A percentile compares a stretch with the other conserved stretches of the same genome.
Conservation (phyloP, 2,888 invertebrate species). For the Morpho achilles region DNA sequence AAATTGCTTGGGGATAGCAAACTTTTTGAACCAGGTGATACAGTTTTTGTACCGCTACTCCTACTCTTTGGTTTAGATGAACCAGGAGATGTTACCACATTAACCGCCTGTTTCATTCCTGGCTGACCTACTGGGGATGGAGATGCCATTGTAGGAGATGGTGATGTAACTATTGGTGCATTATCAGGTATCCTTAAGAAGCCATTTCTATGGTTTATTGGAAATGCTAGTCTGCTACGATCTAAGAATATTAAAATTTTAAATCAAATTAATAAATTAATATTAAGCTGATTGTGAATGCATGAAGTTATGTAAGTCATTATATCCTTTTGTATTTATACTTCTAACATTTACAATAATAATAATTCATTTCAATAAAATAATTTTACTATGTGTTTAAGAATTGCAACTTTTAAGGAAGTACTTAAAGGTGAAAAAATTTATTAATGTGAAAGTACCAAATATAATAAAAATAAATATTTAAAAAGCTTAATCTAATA, state of each 20-base stretch:
- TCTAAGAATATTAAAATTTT: conserved; percentile 38
- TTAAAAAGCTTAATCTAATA: too few species aligned
- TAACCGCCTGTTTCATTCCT: conserved; percentile 37
- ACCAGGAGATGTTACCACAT: conserved; percentile 39
- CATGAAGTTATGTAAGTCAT: too few species aligned
- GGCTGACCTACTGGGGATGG: conserved; percentile 38
- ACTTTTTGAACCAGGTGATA: conserved; percentile 37
- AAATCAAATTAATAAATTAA: conserved; percentile 5
- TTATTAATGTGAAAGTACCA: too few species aligned
- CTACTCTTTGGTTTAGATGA: conserved; percentile 44
- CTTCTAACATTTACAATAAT: too few species aligned
- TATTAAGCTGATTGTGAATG: too few species aligned
- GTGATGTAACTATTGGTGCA: conserved; percentile 46
- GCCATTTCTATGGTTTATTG: conserved; percentile 36
- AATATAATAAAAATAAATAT: too few species aligned
- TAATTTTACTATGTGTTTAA: too few species aligned
- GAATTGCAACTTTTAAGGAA: too few species aligned
- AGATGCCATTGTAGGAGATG: conserved; percentile 44
- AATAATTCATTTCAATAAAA: too few species aligned
- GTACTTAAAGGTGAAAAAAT: too few species aligned
- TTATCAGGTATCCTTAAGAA: conserved; percentile 36
- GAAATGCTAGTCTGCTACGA: conserved; percentile 44
- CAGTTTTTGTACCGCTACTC: conserved; percentile 32
- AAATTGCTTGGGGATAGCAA: conserved; percentile 48
- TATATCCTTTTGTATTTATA: too few species aligned